These are phyloP conservation scores for Upupa epops DNA, from an alignment of 2,113 vertebrate species.

Conservation along the genomic window DNA sequence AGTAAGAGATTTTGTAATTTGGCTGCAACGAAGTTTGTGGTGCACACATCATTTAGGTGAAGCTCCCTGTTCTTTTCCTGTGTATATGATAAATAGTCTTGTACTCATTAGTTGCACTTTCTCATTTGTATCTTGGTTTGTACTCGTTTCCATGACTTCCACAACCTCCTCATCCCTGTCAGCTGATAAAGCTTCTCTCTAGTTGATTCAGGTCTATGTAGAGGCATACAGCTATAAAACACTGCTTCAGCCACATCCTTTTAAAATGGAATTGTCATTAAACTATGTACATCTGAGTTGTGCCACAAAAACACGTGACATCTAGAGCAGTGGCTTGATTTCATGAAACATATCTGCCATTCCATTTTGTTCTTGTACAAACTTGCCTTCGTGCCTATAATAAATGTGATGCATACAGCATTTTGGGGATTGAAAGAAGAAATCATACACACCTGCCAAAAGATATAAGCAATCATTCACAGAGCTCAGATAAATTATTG, in stretches of 20 bases:
- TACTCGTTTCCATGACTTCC: neutral
- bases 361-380: neutral
- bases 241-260: neutral
- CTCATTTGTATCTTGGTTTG: neutral
- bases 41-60: neutral
- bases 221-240: neutral
- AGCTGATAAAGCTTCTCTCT: neutral
- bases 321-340: neutral
- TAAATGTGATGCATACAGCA: fast-evolving
- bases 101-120: neutral
- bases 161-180: neutral
- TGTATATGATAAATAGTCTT: neutral
- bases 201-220: neutral
- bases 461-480: neutral
- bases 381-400: neutral
- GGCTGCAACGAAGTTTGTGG: neutral
- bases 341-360: neutral
- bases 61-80: neutral
- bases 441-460: neutral
- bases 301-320: neutral
- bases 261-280: neutral
- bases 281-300: neutral
- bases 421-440: neutral
- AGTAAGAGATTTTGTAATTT: neutral
- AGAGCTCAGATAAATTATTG: neutral